Conservation (phyloP, 2,888 invertebrate species). For the Nematopogon swammerdamellus region DNA sequence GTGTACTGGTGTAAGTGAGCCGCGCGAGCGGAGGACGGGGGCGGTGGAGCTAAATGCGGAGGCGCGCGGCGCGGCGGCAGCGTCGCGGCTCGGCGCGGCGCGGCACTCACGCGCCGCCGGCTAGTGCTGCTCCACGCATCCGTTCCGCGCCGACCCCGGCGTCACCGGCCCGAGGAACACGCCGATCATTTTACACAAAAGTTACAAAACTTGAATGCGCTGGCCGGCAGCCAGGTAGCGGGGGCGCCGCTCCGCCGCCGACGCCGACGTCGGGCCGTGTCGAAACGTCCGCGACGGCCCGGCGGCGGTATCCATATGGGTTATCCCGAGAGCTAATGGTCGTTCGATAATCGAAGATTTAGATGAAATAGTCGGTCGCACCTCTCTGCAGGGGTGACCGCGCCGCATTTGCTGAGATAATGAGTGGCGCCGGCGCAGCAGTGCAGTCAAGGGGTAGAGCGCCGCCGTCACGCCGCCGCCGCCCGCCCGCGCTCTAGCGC, state of each 20-base stretch:
- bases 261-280: constrained; percentile 23
- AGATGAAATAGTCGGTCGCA: constrained; percentile 18
- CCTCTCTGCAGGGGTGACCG: too few species aligned
- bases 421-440: constrained; percentile 13
- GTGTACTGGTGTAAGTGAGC: constrained; percentile 93
- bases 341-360: constrained; percentile 29
- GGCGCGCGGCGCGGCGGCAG: constrained; percentile 17
- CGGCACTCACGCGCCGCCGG: constrained; percentile 17
- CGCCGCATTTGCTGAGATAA: too few species aligned
- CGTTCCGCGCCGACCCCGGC: constrained; percentile 13
- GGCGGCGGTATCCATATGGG: constrained; percentile 40
- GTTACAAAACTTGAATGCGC: constrained; percentile 15
- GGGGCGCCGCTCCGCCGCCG: too few species aligned
- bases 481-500: too few species aligned
- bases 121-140: too few species aligned
- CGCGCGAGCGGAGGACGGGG: constrained; percentile 1
- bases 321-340: constrained; percentile 42
- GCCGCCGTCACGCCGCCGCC: background rate
- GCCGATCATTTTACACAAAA: constrained; percentile 23
- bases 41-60: background rate
- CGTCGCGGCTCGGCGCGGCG: constrained; percentile 20
- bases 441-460: constrained; percentile 14
- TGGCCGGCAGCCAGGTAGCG: constrained; percentile 30
- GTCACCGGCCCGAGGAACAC: background rate
- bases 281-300: constrained; percentile 35